These are phyloP conservation scores for Oreortyx pictus DNA, from an alignment of 2,797 vertebrate species.

Conservation along the genomic window DNA sequence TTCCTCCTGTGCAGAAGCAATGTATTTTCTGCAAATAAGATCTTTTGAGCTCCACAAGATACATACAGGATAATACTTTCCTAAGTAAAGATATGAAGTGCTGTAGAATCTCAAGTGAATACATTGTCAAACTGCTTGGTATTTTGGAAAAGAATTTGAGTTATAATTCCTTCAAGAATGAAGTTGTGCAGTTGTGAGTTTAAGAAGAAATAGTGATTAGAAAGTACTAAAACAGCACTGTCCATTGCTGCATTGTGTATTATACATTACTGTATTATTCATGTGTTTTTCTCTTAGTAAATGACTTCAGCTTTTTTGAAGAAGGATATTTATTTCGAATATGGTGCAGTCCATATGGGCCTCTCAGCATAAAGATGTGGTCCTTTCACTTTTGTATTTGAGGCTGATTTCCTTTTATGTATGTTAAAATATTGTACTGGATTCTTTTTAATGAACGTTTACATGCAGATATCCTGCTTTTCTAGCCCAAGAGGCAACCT, in stretches of 20 bases:
- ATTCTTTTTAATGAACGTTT: constrained; percentile 59
- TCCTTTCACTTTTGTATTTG: constrained; percentile 13
- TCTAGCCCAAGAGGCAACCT: constrained; percentile 42
- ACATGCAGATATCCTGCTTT: constrained; percentile 38
- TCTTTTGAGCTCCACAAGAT: background rate
- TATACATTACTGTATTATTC: constrained; percentile 40
- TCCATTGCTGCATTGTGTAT: background rate
- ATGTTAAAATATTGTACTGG: constrained; percentile 39
- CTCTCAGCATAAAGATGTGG: constrained; percentile 22
- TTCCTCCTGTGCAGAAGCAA: background rate
- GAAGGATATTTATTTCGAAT: constrained; percentile 29
- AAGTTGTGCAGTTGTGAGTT: background rate
- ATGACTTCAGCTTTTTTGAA: background rate
- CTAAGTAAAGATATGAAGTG: background rate
- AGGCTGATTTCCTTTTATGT: constrained; percentile 38
- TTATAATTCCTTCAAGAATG: constrained; percentile 25
- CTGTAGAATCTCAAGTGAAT: background rate
- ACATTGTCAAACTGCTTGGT: background rate
- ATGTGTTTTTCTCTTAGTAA: background rate
- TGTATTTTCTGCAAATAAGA: background rate
- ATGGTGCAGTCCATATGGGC: constrained; percentile 2
- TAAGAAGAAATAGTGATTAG: background rate
- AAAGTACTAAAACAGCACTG: background rate
- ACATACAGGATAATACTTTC: background rate
- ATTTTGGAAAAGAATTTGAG: background rate